Percentiles rank a stretch among this genome's conserved stretches.
phyloP scores from a whole-genome alignment of 1,140 invertebrate species.

The Lethocerus indicus region DNA sequence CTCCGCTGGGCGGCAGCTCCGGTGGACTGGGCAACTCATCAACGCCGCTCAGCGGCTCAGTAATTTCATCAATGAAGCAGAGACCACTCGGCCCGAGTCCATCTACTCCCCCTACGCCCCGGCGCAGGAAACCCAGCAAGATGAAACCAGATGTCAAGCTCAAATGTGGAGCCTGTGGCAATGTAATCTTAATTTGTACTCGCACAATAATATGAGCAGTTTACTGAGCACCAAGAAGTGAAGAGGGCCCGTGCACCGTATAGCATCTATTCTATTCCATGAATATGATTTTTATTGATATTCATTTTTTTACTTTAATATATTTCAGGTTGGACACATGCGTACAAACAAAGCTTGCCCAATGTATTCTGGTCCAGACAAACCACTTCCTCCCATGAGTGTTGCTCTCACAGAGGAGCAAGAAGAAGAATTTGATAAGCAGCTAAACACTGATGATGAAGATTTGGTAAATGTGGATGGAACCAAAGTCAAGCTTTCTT shows the following conservation, averaged over 20 bases:
- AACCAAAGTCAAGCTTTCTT: constrained; percentile 68
- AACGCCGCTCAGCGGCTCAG: too few species aligned
- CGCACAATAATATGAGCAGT: background rate
- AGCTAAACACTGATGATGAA: constrained; percentile 57
- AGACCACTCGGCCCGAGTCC: too few species aligned
- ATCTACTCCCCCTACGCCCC: constrained; percentile 10
- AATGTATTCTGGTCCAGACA: constrained; percentile 49
- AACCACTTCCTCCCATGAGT: constrained; percentile 39
- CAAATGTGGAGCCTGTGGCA: constrained; percentile 90
- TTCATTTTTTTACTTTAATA: constrained; percentile 13
- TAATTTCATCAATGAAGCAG: too few species aligned
- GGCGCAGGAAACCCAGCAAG: constrained; percentile 16
- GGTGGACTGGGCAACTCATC: too few species aligned
- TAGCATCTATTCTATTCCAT: too few species aligned
- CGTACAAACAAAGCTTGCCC: constrained; percentile 95
- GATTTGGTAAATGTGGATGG: constrained; percentile 85
- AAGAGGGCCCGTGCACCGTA: too few species aligned
- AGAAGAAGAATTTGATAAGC: constrained; percentile 53
- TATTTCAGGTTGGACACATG: constrained; percentile 46
- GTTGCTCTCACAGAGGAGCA: constrained; percentile 58
- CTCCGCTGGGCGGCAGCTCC: too few species aligned
- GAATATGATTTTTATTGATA: too few species aligned
- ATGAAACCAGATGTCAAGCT: constrained; percentile 56
- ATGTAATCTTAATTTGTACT: constrained; percentile 23
- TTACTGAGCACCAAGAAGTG: background rate